Evolutionary conservation across 2,888 invertebrate species (phyloP), one percentile per base, ranked within the genome.

Genomic region (Maniola hyperantus): DNA sequence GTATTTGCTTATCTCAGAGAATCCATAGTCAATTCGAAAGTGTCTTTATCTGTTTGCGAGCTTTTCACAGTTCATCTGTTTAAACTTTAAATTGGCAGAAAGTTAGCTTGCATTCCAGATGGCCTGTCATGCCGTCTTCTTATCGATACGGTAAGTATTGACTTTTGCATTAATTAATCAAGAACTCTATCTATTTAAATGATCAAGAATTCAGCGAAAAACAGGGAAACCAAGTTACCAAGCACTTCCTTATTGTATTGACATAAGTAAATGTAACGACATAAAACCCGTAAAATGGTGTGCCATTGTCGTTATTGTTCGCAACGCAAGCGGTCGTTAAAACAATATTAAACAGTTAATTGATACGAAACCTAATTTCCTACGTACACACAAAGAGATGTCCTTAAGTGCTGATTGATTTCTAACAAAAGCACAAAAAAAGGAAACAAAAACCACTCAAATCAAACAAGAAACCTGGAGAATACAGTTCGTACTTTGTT

Each of bases 281-380:
- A 36, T 57, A 57, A 57, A 20, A 11, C 18, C 57, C 57, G 57
- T 57, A 6, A 42, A 57, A 57, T 42, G 57, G 42, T 57, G 6
- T 7, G 7, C 42, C 11, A 39, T 57, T 57, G 57, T 20, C 6
- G 13, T 20, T 57, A 42, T 42, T 57, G 57, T 57, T 42, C 6
- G 6, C 6, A 13, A 20, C 42, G 42, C 13, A 5, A 15, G 8
- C 39, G 20, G n/a, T 54, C 11, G 57, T 39, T 57, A 20, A 13
- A 26, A 26, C 26, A 26, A 26, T 26, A 4, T 26, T 26, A 26
- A 20, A 20, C 42, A 8, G 42, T 20, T 57, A 42, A 57, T 57
- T 57, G 42, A 57, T 20, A 20, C 20, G 2, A 57, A 42, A 57
- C 6, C 39, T 20, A 57, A 57, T 57, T 57, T 57, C 42, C 57